Percentiles rank a stretch among this genome's conserved stretches.
phyloP scores from a whole-genome alignment of 2,113 vertebrate species.

The Xiphophorus maculatus region DNA sequence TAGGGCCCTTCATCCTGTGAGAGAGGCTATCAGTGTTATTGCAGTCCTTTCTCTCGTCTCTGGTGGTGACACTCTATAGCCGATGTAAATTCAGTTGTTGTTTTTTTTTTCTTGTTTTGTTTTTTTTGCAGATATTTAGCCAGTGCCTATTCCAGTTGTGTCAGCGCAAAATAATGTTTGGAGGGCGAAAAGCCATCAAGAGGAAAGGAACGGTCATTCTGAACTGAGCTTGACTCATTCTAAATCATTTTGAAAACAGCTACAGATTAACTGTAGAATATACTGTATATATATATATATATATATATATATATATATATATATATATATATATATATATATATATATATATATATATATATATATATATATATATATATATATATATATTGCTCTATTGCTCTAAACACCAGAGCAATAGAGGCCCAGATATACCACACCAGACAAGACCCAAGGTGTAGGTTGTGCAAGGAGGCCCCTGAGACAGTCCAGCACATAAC shows the following conservation, averaged over 20 bases:
- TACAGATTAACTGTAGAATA: background rate
- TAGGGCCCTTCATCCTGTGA: slow-evolving; percentile 71
- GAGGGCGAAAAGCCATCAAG: slow-evolving; percentile 60
- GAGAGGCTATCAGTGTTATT: slow-evolving; percentile 76
- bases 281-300: too few relatives aligned
- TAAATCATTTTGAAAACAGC: background rate
- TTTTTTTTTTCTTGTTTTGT: slow-evolving; percentile 6
- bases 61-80: slow-evolving; percentile 68
- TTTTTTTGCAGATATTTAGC: slow-evolving; percentile 32
- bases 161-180: slow-evolving; percentile 69
- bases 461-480: too few relatives aligned
- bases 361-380: too few relatives aligned
- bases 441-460: too few relatives aligned
- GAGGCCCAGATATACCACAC: too few relatives aligned
- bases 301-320: too few relatives aligned
- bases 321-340: too few relatives aligned
- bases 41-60: slow-evolving; percentile 62
- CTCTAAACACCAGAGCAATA: too few relatives aligned
- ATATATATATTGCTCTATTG: too few relatives aligned
- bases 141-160: slow-evolving; percentile 32
- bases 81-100: slow-evolving; percentile 54
- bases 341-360: too few relatives aligned
- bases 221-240: slow-evolving; percentile 1
- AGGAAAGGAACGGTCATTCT: slow-evolving; percentile 48
- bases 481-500: too few relatives aligned